Evolutionary conservation across 2,888 invertebrate species (phyloP).

Genomic region (Lacanobia oleracea): DNA sequence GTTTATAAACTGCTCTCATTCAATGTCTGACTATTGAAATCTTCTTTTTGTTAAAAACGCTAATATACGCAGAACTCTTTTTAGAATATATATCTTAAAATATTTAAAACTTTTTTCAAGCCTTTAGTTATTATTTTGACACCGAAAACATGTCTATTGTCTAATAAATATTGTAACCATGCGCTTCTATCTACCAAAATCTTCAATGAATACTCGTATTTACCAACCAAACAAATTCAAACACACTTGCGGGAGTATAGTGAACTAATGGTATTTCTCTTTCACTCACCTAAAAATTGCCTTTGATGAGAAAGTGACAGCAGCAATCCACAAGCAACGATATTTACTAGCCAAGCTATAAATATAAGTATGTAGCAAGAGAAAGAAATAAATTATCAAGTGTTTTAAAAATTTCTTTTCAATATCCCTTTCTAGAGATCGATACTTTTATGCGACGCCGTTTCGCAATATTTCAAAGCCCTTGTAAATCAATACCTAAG

Average conservation of each 20-base stretch:
- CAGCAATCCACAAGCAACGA: slow-evolving; percentile 39
- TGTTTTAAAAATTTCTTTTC: slow-evolving; percentile 60
- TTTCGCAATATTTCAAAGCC: slow-evolving; percentile 22
- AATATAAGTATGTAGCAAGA: slow-evolving; percentile 38
- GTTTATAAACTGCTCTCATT: slow-evolving; percentile 47
- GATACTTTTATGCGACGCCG: slow-evolving; percentile 37
- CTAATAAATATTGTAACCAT: slow-evolving; percentile 33
- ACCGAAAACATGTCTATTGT: background rate
- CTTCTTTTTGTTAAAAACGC: slow-evolving; percentile 24
- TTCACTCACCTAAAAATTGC: slow-evolving; percentile 20
- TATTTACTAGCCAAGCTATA: slow-evolving; percentile 54
- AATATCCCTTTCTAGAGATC: slow-evolving; percentile 57
- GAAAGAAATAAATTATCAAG: slow-evolving; percentile 63
- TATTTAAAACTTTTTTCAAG: slow-evolving; percentile 18
- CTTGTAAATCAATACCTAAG: slow-evolving; percentile 12
- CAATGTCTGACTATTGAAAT: slow-evolving; percentile 46
- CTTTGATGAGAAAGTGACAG: slow-evolving; percentile 41
- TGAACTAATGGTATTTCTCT: slow-evolving; percentile 61
- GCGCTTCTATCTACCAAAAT: slow-evolving; percentile 25
- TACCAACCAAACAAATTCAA: slow-evolving; percentile 65
- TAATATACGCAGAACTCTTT: background rate
- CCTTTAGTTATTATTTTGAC: background rate
- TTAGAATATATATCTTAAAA: slow-evolving; percentile 7
- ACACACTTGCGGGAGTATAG: slow-evolving; percentile 34
- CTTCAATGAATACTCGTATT: slow-evolving; percentile 60